A percentile compares a stretch with the other conserved stretches of the same genome.
These are phyloP conservation scores for Melanophora roralis DNA, from an alignment of 2,888 invertebrate species.

Conservation along the genomic window DNA sequence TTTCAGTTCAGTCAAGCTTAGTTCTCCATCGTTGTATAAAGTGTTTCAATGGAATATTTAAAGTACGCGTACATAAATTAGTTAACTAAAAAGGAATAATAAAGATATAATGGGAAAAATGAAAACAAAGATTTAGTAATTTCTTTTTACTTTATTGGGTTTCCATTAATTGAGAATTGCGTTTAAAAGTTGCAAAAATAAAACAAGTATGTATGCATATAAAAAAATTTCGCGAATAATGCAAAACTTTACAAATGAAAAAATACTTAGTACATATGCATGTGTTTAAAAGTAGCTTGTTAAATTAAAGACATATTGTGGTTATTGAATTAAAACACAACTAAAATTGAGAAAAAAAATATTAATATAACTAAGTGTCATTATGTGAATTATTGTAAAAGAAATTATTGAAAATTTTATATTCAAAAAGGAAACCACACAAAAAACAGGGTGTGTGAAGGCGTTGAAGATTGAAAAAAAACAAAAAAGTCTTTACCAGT, in stretches of 20 bases:
- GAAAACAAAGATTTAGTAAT: conserved; percentile 44
- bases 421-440: conserved; percentile 37
- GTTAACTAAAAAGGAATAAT: conserved; percentile 8
- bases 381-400: conserved; percentile 18
- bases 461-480: conserved; percentile 55
- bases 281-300: no score
- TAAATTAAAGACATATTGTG: no score
- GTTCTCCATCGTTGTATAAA: conserved; percentile 70
- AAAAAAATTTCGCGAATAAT: no score
- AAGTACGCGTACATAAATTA: conserved; percentile 12
- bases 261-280: no score
- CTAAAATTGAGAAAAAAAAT: no score
- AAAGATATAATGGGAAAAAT: no score
- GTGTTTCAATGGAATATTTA: conserved; percentile 69
- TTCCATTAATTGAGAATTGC: conserved; percentile 44
- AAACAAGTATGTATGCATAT: neutral
- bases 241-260: no score
- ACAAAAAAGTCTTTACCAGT: conserved; percentile 22
- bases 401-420: conserved; percentile 37
- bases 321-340: no score
- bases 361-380: no score
- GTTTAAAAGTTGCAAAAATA: conserved; percentile 26
- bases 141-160: conserved; percentile 42
- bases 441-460: conserved; percentile 63
- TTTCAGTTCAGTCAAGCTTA: conserved; percentile 60